These are phyloP conservation scores for Lathronympha strigana DNA, from an alignment of 2,888 invertebrate genomes.

Conservation along the genomic window DNA sequence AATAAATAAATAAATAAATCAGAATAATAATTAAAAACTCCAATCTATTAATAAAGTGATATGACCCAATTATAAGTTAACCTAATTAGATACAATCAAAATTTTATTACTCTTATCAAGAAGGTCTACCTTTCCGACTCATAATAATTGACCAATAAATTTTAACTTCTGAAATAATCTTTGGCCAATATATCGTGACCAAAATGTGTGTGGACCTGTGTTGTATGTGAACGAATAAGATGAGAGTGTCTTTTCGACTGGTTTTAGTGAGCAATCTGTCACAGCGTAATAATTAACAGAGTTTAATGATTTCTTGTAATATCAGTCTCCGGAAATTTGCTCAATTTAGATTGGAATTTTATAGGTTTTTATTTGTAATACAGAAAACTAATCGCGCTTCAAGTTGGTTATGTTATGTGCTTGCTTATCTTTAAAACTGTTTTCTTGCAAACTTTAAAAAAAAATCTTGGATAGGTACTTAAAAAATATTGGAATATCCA, in stretches of 20 bases:
- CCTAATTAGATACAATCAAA: constrained; percentile 8
- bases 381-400: no score
- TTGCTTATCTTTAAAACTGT: no score
- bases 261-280: background rate
- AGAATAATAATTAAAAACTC: no score
- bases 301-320: background rate
- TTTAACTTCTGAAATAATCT: constrained; percentile 22
- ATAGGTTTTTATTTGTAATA: no score
- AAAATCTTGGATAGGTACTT: no score
- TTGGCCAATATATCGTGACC: constrained; percentile 6
- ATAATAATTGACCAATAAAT: constrained; percentile 26
- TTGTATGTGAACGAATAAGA: background rate
- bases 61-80: background rate
- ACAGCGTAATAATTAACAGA: background rate
- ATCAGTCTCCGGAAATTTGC: no score
- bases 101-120: constrained; percentile 16
- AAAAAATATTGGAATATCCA: no score
- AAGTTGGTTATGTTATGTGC: no score
- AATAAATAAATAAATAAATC: no score
- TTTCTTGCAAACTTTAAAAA: no score
- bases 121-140: background rate
- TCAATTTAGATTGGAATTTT: no score
- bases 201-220: background rate
- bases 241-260: background rate
- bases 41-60: background rate